Evolutionary conservation across 2,888 invertebrate genomes (phyloP), one percentile per base, ranked within the genome.

Genomic region (Trimorus sp.): DNA sequence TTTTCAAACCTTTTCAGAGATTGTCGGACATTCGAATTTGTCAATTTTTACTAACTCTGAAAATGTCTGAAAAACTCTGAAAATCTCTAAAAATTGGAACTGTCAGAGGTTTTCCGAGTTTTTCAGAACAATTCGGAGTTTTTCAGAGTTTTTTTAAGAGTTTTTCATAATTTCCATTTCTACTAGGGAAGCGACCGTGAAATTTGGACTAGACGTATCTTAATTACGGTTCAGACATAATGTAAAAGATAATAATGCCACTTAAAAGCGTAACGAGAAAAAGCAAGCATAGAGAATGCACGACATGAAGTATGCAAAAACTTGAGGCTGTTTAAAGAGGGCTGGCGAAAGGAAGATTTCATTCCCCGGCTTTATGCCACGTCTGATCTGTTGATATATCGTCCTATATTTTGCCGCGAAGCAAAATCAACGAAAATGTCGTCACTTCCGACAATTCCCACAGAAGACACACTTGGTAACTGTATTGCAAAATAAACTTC

Each of bases 341-440:
- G 1, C 54, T 45, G 37, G 62, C 53, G 54, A 73, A 73, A 62
- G n/a, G 14, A 73, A 60, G 54, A 73, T 60, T 71, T 60, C 53
- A 54, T 73, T 62, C 45, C 42, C 62, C 38, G 37, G 38, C 62
- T 54, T 62, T 73, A 16, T 48, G n/a, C 45, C 15, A 62, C 45
- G 45, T 62, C 62, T 45, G 54, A 62, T 62, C 37, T 51, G 16
- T 16, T 45, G 54, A 62, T 62, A 15, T 51, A 37, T 16, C 62
- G 71, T 62, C 54, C 42, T 73, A 62, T 36, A 54, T 54, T 73
- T 73, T 62, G 37, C 53, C 40, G 38, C 53, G 60, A 71, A 26
- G 14, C 16, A 62, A 62, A 62, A 45, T 45, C 58, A 37, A 48
- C 48, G 40, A 68, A 68, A 68, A 66, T 54, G 42, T 4, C 9